These are phyloP conservation scores for Sturnus vulgaris DNA, from an alignment of 2,113 vertebrate genomes.

Conservation along the genomic window DNA sequence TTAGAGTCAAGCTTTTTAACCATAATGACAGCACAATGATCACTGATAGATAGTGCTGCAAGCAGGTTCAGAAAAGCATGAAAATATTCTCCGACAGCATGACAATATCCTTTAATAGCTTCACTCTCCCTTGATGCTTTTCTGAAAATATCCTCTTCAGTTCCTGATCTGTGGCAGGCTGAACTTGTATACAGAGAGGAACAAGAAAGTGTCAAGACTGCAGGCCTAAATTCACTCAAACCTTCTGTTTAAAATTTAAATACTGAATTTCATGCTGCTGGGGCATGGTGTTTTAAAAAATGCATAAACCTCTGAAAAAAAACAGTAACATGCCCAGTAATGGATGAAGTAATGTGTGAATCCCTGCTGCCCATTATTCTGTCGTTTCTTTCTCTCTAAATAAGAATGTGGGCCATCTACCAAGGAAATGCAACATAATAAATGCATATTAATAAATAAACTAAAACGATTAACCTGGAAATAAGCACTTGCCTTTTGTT, in stretches of 20 bases:
- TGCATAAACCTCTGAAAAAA: neutral
- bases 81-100: neutral
- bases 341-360: neutral
- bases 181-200: neutral
- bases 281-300: constrained; percentile 3
- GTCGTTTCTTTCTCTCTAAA: neutral
- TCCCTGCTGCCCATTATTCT: neutral
- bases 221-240: neutral
- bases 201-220: neutral
- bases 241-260: constrained; percentile 45
- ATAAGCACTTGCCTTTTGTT: neutral
- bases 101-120: neutral
- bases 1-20: neutral
- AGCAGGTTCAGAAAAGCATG: neutral
- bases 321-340: neutral
- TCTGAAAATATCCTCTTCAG: neutral
- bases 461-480: neutral
- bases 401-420: neutral
- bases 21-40: neutral
- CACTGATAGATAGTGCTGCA: neutral
- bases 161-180: neutral
- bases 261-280: neutral
- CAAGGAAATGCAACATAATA: neutral
- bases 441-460: neutral
- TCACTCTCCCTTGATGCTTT: neutral